Evolutionary conservation across 2,888 invertebrate species (phyloP), one percentile per base, ranked within the genome.

Genomic region (Volucella bombylans): DNA sequence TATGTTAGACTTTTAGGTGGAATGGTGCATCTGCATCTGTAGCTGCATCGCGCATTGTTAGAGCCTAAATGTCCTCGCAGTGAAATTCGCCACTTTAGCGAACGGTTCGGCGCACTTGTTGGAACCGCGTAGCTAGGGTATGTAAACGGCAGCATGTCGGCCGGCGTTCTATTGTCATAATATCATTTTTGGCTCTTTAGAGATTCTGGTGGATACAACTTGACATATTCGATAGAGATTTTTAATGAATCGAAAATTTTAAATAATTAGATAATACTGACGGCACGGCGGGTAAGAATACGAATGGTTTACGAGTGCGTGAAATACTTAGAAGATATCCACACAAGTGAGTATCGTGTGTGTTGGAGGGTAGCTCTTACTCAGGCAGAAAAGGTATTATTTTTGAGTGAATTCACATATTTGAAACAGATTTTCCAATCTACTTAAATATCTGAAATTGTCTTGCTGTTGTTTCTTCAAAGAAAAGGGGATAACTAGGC

Each of bases 201-300:
- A 71, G 50, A 38, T 18, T 73, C 73, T 68, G 73, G 72, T 69
- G 79, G 54, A 43, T 39, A 15, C 18, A 14, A 41, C 78, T 57
- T 73, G 62, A 82, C 82, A 82, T 78, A 73, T 79, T 83, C 73
- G 73, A 79, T 69, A 69, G 79, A 87, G 89, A 88, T 89, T 89
- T 89, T 88, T 90, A 90, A 90, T 90, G 90, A 89, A 88, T 90
- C 89, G 89, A 90, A 90, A 88, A 90, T 90, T 88, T 89, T 88
- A 90, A 90, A 89, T 90, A 90, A 90, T 90, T 90, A 88, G 89
- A 86, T 87, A 87, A 89, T 88, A 39, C 55, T 45, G 55, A 18
- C 57, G 10, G 82, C 55, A 18, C 57, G 10, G 82, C 55, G 67
- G 68, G 78, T 57, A 67, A 71, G 65, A 71, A 78, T 38, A 50